phyloP scores from a whole-genome alignment of 1,140 invertebrate species.

The Papilio glaucus region DNA sequence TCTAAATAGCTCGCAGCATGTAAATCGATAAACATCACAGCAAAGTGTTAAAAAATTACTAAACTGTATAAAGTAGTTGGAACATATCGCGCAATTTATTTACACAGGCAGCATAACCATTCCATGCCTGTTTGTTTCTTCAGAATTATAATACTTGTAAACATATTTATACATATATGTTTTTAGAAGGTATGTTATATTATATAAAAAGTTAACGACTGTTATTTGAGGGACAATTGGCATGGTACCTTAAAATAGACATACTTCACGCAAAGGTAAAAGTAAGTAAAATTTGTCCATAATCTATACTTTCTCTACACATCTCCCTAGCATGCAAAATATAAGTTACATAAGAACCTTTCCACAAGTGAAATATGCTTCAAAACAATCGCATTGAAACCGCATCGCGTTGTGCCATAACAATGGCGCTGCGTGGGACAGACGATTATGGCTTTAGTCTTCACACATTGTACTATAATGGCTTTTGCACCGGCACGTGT shows the following conservation, averaged over 20 bases:
- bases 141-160: not conserved
- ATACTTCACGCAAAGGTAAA: too few relatives aligned
- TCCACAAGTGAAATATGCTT: conserved; percentile 31
- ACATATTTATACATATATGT: not conserved
- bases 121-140: not conserved
- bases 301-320: conserved; percentile 20
- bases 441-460: conserved; percentile 21
- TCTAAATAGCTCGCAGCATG: not conserved
- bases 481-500: not conserved
- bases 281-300: not conserved
- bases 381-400: conserved; percentile 29
- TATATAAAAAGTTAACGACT: not conserved
- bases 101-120: not conserved
- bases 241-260: not conserved
- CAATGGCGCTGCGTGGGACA: conserved; percentile 20
- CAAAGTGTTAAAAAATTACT: conserved; percentile 15
- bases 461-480: conserved; percentile 30
- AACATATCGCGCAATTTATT: not conserved
- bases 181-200: not conserved
- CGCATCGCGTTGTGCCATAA: conserved; percentile 1
- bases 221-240: not conserved
- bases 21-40: not conserved
- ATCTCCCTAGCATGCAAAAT: conserved; percentile 21
- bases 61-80: not conserved
- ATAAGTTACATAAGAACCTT: conserved; percentile 32